Evolutionary conservation across 37 sponge, comb jelly and placozoan species (phyloP).

Genomic region (Agelas oroides): DNA sequence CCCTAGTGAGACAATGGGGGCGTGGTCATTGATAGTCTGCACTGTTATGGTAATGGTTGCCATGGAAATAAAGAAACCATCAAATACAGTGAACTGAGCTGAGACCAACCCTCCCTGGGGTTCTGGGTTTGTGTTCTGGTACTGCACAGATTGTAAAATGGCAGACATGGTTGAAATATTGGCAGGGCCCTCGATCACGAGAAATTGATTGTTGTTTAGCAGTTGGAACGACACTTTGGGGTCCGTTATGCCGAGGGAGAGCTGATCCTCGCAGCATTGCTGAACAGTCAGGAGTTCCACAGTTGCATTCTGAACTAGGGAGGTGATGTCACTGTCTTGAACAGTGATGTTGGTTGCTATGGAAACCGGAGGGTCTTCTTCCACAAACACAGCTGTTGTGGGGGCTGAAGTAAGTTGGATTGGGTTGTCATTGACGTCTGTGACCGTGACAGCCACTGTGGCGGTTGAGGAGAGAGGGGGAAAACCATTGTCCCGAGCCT

Average conservation of each 20-base stretch:
- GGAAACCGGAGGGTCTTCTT: conserved; percentile 45
- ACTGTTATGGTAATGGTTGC: conserved; percentile 1
- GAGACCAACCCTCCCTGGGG: not conserved
- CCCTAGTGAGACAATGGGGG: conserved; percentile 10
- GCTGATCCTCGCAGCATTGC: conserved; percentile 5
- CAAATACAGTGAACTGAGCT: conserved; percentile 33
- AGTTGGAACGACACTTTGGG: not conserved
- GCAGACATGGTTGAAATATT: not conserved
- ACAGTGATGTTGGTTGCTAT: conserved; percentile 25
- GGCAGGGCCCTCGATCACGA: conserved; percentile 29
- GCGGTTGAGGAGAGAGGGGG: conserved; percentile 20
- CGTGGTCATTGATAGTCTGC: conserved; percentile 27
- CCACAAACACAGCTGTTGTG: conserved; percentile 14
- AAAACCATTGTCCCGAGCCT: conserved; percentile 51
- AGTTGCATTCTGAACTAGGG: conserved; percentile 8
- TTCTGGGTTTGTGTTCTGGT: conserved; percentile 43
- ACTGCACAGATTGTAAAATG: conserved; percentile 27
- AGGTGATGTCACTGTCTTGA: conserved; percentile 52
- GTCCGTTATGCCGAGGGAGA: not conserved
- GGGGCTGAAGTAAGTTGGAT: conserved; percentile 4
- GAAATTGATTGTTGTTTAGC: not conserved
- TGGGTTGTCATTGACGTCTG: conserved; percentile 73
- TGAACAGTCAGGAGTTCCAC: conserved; percentile 25
- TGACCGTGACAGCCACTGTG: conserved; percentile 22
- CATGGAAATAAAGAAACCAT: conserved; percentile 34